Base-by-base conservation (phyloP, 2,888 invertebrate species). In the Xylocampa areola region DNA sequence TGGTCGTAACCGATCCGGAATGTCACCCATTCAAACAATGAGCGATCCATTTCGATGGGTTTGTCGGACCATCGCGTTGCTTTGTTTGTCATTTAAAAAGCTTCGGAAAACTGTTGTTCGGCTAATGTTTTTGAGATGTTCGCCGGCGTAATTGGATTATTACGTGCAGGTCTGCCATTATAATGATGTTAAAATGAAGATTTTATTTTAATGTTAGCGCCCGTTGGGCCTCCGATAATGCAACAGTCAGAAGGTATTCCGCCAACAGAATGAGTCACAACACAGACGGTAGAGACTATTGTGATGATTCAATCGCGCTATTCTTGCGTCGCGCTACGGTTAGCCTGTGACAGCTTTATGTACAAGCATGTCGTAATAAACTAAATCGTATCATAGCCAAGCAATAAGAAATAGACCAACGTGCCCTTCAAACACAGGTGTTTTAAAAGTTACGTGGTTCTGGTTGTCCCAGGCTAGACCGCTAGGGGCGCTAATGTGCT, bases 21-120 rank as follows among this genome's bases (percentile, higher is more conserved):
- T 79, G 77, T 68, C 72, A 68, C 73, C 71, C 71, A 75, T 77
- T 71, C 69, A 79, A 76, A 79, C 74, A 80, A 79, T 68, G 63
- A 60, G 49, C 53, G 66, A 77, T 77, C 73, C 73, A 76, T 76
- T 79, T 71, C 64, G 65, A 75, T 73, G 62, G 57, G 68, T 72
- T 76, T 69, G 73, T 52, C 57, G 68, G 65, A 59, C 68, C 67
- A 66, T 64, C 43, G 55, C 35, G 54, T 53, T 53, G 65, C 29
- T 72, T 67, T 72, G 54, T 73, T 66, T 64, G 53, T 44, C 53
- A 33, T 53, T 59, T 43, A 63, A 55, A 63, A 50, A 45, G 37
- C 44, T 41, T 41, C 25, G 37, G 48, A 14, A 57, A 57, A 62
- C 40, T 23, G 32, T 50, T 50, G 36, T 51, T 52, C 10, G 29